Base-by-base conservation (phyloP, 2,797 vertebrate genomes). In the Nyctibius grandis region DNA sequence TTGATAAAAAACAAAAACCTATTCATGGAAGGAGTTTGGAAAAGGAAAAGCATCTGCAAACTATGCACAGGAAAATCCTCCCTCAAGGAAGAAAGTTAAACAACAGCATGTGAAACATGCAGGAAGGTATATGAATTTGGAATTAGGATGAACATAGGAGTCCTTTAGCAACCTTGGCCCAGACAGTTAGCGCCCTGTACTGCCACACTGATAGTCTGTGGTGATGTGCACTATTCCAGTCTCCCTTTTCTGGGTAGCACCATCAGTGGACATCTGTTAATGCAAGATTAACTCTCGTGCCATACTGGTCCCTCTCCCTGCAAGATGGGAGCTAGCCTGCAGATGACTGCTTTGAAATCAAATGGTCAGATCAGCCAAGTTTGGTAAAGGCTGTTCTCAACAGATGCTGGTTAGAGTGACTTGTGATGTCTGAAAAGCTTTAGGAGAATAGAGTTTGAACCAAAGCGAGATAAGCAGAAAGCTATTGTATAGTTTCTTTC, bases 141-240 rank as follows among this genome's bases (percentile, higher is more conserved):
- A 53, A 36, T 3, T 0, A 16, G 18, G 6, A 15, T 73, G 64
- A 34, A n/a, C 4, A 0, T 4, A 12, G 23, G 9, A 47, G 28
- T 56, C 44, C n/a, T 91, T 65, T 13, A 36, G 31, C 44, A 88
- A 6, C 42, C 51, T 59, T 33, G 36, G 14, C 5, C 9, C 36
- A 48, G 60, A 36, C 8, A 16, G 15, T 82, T 18, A 44, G 23
- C 85, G 14, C 36, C 23, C 65, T 51, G 38, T 23, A 12, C 31
- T 38, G 15, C 9, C 64, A 50, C 12, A 9, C 5, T 33, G 54
- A 60, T 4, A 9, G 9, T 61, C 61, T 54, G 15, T 44, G 50
- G 29, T 54, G 74, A 36, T 36, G 31, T 68, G 28, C 15, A 23
- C 6, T 61, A 2, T 68, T 82, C 36, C 64, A 40, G 9, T 8